Evolutionary conservation across 2,888 invertebrate species (phyloP).

Genomic region (Dexiosoma caninum): DNA sequence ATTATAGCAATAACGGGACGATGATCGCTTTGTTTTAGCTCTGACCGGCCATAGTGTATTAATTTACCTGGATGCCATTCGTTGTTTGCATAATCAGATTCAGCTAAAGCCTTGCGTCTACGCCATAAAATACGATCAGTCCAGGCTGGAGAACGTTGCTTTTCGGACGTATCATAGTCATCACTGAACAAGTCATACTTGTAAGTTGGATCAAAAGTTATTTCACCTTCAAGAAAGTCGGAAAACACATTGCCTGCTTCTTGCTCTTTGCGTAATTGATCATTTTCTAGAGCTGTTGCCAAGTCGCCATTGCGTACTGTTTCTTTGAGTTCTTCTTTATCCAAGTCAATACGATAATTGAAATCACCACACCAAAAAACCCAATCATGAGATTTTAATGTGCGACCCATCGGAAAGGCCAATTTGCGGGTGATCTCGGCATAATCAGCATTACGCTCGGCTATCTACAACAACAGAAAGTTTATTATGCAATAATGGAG

Average conservation of each 20-base stretch:
- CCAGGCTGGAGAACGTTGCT: constrained; percentile 98
- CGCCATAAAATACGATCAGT: constrained; percentile 98
- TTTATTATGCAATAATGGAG: neutral
- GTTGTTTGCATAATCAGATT: constrained; percentile 80
- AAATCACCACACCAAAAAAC: constrained; percentile 99
- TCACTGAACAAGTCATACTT: constrained; percentile 99
- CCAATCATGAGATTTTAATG: constrained; percentile 96
- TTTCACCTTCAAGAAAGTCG: constrained; percentile 94
- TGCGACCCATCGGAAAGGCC: constrained; percentile 93
- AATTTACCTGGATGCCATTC: constrained; percentile 88
- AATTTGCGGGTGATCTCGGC: constrained; percentile 95
- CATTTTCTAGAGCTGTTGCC: constrained; percentile 88
- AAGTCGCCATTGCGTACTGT: constrained; percentile 82
- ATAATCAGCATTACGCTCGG: constrained; percentile 96
- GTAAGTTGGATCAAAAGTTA: constrained; percentile 96
- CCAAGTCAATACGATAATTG: constrained; percentile 97
- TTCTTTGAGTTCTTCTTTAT: constrained; percentile 94
- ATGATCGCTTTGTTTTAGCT: constrained; percentile 98
- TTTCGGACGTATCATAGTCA: constrained; percentile 99
- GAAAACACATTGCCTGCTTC: constrained; percentile 91
- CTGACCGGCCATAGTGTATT: constrained; percentile 91
- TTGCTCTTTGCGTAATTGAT: constrained; percentile 91
- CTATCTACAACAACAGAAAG: constrained; percentile 62
- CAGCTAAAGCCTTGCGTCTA: constrained; percentile 85
- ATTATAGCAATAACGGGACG: constrained; percentile 95